Conservation (phyloP, 2,113 vertebrate species). For the Psephotus haematonotus region DNA sequence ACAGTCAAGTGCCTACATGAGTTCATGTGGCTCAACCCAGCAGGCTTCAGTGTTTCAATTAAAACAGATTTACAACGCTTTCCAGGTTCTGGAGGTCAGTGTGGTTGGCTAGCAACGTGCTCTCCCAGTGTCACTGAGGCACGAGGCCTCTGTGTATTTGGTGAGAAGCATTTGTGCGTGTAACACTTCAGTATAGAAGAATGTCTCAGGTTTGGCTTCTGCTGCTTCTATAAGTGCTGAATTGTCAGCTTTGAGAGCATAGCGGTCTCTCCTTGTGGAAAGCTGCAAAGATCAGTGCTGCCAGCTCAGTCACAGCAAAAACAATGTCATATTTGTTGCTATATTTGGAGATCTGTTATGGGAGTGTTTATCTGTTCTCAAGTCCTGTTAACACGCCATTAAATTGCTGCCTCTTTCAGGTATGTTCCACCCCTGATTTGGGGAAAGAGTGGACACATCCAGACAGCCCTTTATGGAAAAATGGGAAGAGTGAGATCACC, state of each 20-base stretch:
- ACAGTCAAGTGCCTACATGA: neutral
- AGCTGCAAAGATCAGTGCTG: neutral
- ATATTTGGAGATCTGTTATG: neutral
- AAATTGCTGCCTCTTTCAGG: constrained; percentile 71
- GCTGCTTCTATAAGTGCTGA: neutral
- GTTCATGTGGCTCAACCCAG: neutral
- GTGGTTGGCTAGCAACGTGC: neutral
- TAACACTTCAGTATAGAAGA: neutral
- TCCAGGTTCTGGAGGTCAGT: neutral
- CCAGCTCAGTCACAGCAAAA: neutral
- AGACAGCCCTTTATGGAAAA: constrained; percentile 96
- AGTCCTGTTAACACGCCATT: neutral
- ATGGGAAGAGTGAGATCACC: constrained; percentile 93
- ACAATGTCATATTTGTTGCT: neutral
- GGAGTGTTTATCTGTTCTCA: neutral
- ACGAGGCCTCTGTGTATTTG: neutral
- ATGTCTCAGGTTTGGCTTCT: neutral
- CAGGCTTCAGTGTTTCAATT: constrained; percentile 13
- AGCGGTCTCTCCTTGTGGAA: neutral
- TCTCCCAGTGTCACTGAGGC: neutral
- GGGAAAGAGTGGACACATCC: constrained; percentile 97
- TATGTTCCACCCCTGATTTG: constrained; percentile 96
- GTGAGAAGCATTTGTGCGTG: neutral
- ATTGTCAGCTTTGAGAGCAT: neutral
- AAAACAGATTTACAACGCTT: constrained; percentile 5